Evolutionary conservation across 2,113 vertebrate species (phyloP), one percentile per base, ranked within the genome.

Genomic region (Chrysochloris asiatica): DNA sequence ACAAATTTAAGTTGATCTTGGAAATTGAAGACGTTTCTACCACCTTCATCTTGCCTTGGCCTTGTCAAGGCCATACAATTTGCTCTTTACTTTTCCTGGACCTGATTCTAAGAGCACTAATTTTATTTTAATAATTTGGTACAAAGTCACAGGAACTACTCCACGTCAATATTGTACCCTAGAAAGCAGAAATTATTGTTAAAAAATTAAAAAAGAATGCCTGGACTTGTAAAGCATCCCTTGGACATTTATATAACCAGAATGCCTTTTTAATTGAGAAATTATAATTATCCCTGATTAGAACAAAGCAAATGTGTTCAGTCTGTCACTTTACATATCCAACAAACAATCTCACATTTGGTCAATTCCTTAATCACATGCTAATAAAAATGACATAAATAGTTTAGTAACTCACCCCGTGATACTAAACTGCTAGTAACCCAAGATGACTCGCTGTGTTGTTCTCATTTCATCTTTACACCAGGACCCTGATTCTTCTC

Each of bases 351-450:
- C 73, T 95, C 52, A 80, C 77, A 82, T 85, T 97, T 88, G 88
- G 89, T 80, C 78, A 93, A 93, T 92, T 93, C n/a, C 69, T 93
- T 91, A 94, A 93, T 80, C 67, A 80, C 72, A 88, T 16, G 8
- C 48, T 84, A 92, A 95, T 95, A 92, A 93, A 93, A 96, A 85
- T 77, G 54, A 88, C 86, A 90, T 54, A 89, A 90, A 90, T 95
- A 91, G 83, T 90, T 93, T 73, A 43, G 69, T 92, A 88, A 92
- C 48, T 95, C 72, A 90, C 33, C 69, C 89, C 30, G 79, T 86
- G 86, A 36, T 92, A 90, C 83, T 93, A 91, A 94, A 93, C 96
- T 90, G 72, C 54, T 63, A 83, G 90, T 80, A 95, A 96, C 72
- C 59, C 69, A 92, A 96, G 82, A 96, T 95, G 93, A 38, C 56